Evolutionary conservation across 2,797 vertebrate species (phyloP).

Genomic region (Strix occidentalis): DNA sequence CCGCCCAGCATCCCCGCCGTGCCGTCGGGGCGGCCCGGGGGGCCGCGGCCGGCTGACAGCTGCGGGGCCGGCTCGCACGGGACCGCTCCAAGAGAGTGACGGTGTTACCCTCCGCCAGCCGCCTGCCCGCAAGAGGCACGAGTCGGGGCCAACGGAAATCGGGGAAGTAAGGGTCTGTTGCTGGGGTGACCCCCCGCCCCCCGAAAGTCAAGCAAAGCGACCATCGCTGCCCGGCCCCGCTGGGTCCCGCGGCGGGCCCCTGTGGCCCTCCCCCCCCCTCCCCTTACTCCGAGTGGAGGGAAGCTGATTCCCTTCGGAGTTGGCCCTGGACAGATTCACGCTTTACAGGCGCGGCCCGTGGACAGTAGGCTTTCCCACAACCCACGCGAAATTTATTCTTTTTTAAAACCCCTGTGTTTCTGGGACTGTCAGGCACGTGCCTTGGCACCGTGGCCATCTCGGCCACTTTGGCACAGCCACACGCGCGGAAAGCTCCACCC

Average conservation of each 20-base stretch:
- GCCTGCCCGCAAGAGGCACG: not conserved
- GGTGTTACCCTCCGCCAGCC: not conserved
- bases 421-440: not conserved
- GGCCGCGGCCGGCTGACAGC: no score
- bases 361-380: not conserved
- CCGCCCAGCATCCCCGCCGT: not conserved
- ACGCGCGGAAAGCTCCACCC: no score
- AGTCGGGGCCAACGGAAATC: not conserved
- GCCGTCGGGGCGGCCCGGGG: not conserved
- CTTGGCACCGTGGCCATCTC: no score
- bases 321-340: accelerated
- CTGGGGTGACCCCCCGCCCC: accelerated
- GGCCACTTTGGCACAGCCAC: no score
- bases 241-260: not conserved
- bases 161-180: not conserved
- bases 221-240: not conserved
- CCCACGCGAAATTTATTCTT: no score
- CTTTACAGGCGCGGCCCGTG: not conserved
- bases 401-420: no score
- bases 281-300: not conserved
- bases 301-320: not conserved
- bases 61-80: not conserved
- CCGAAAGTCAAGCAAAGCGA: not conserved
- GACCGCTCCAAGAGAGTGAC: not conserved
- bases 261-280: not conserved